Base-by-base conservation (phyloP, 2,113 vertebrate species). In the Lasiurus borealis region DNA sequence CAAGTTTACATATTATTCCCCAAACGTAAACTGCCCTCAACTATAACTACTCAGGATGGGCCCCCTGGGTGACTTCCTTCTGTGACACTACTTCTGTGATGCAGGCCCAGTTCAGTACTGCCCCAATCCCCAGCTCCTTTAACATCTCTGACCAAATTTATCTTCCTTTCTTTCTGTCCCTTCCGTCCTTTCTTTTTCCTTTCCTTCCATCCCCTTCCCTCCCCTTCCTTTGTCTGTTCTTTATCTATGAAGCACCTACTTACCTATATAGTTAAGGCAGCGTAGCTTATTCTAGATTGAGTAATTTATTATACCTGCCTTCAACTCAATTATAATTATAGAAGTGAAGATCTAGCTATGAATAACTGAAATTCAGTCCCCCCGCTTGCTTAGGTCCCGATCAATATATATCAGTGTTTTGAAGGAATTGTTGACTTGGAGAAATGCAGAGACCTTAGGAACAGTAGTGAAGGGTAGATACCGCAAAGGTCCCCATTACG, bases 71-170 rank as follows among this genome's bases (percentile, higher is more conserved):
- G 73, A 88, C 80, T 76, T n/a, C n/a, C n/a, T n/a, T 89, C 93
- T 97, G 85, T 97, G 95, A 97, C 64, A 92, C 25, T 64, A 88
- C 13, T 40, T 80, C 59, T 78, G 64, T 94, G 88, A 95, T 84
- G 54, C 64, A 68, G 57, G 66, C 46, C 76, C 76, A 29, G 36
- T 48, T 84, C 18, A 83, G 64, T 27, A 31, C 44, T 82, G 27
- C 40, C 36, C 14, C 31, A 15, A 57, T 13, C 31, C 12, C 46
- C 11, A 46, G 25, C 14, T 50, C 40, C 46, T 59, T 91, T 62
- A 62, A 50, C 10, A 62, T 54, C 18, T 59, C 34, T 82, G 40
- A 54, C 46, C 64, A 57, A 31, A 68, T 80, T 64, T 72, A 12
- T 82, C 46, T 92, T 25, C 50, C 11, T 19, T 78, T 27, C 11